phyloP scores from a whole-genome alignment of 2,797 vertebrate species.

The Sebastes minor region DNA sequence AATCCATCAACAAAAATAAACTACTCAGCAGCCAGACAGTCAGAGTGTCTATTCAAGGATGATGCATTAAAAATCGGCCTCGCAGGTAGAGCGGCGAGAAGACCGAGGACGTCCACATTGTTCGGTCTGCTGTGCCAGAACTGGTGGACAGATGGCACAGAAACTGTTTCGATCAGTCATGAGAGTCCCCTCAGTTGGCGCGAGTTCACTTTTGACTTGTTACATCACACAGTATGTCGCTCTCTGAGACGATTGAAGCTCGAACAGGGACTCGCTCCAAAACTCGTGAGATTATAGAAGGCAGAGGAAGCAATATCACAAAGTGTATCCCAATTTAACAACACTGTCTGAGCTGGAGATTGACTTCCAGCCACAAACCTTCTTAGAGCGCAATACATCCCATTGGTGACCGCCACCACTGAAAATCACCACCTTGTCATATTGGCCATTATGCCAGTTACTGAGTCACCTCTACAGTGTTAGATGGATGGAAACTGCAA shows the following conservation, averaged over 20 bases:
- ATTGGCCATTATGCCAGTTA: conserved; percentile 20
- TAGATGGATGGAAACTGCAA: conserved; percentile 29
- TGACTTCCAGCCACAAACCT: neutral
- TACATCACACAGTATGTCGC: conserved; percentile 42
- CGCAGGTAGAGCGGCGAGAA: conserved; percentile 17
- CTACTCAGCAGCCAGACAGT: conserved; percentile 16
- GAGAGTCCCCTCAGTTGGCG: conserved; percentile 35
- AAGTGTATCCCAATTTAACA: neutral
- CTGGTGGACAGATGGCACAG: conserved; percentile 53
- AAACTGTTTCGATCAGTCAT: conserved; percentile 39
- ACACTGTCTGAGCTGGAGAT: neutral
- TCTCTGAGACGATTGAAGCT: conserved; percentile 8
- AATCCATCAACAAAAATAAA: conserved; percentile 27
- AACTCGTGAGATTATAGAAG: neutral
- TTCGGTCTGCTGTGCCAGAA: conserved; percentile 9
- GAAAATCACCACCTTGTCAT: conserved; percentile 38
- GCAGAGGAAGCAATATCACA: neutral
- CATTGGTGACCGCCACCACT: neutral
- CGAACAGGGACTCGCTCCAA: neutral
- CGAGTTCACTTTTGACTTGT: conserved; percentile 48
- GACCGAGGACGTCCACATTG: neutral
- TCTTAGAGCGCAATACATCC: neutral
- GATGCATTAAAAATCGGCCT: conserved; percentile 10
- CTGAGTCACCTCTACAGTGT: conserved; percentile 39
- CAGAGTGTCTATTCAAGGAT: conserved; percentile 16